Conservation (phyloP, 2,888 invertebrate genomes). For the Tetropium fuscum region DNA sequence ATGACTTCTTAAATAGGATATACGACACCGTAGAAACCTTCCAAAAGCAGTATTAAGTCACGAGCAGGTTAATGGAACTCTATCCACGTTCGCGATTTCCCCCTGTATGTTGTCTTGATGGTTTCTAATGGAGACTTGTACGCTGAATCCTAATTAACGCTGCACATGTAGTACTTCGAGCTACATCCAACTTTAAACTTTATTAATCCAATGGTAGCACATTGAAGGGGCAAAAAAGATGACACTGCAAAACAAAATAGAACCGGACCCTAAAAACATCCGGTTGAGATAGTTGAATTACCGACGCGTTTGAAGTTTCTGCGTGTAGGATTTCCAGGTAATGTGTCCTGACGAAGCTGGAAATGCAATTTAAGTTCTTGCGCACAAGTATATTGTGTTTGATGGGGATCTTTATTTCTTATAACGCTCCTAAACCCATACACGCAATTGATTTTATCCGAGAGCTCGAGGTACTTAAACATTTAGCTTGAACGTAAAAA, state of each 20-base stretch:
- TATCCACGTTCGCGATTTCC: conserved; percentile 28
- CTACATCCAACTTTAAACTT: conserved; percentile 12
- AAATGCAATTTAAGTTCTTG: too few species aligned
- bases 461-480: too few species aligned
- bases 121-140: conserved; percentile 22
- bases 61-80: conserved; percentile 27
- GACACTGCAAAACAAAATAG: background rate
- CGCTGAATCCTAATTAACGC: conserved; percentile 28
- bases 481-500: too few species aligned
- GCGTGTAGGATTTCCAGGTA: too few species aligned
- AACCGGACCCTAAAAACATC: background rate
- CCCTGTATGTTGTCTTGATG: conserved; percentile 27
- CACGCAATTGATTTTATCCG: too few species aligned
- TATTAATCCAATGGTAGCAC: conserved; percentile 10
- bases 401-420: too few species aligned
- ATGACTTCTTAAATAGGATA: conserved; percentile 36
- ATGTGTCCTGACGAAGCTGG: too few species aligned
- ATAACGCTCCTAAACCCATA: too few species aligned
- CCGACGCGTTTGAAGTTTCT: too few species aligned
- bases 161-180: conserved; percentile 18
- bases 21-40: conserved; percentile 30
- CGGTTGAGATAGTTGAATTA: background rate
- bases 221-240: background rate
- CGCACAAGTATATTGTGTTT: too few species aligned
- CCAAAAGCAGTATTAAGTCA: conserved; percentile 25